Evolutionary conservation across 2,797 vertebrate species (phyloP).

Genomic region (Artibeus lituratus): DNA sequence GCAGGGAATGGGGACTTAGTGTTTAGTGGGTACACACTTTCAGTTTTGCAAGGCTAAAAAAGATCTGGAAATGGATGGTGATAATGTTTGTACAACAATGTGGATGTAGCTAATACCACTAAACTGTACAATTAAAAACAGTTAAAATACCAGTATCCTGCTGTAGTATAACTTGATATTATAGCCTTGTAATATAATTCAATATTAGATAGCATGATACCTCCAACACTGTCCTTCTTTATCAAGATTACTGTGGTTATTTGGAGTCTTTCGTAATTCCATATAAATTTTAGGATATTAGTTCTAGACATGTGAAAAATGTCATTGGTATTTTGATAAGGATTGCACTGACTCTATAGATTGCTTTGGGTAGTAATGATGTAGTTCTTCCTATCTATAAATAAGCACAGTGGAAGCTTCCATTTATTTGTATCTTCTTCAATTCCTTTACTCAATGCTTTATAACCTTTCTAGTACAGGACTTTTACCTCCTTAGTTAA

Average conservation of each 20-base stretch:
- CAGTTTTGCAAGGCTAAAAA: not conserved
- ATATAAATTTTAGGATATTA: not conserved
- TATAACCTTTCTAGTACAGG: not conserved
- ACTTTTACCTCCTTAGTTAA: not conserved
- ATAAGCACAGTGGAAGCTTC: too few relatives aligned
- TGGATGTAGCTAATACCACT: not conserved
- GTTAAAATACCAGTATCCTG: not conserved
- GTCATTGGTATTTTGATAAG: not conserved
- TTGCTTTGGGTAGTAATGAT: not conserved
- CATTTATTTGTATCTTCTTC: too few relatives aligned
- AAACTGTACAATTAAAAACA: not conserved
- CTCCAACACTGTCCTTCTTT: not conserved
- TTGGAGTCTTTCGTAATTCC: not conserved
- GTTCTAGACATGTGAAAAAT: not conserved
- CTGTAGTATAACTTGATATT: not conserved
- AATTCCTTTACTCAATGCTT: not conserved
- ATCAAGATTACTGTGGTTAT: not conserved
- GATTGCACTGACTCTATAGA: not conserved
- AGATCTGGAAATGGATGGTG: not conserved
- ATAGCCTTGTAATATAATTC: not conserved
- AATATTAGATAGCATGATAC: not conserved
- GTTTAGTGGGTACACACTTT: not conserved
- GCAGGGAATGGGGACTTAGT: not conserved
- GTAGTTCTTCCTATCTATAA: too few relatives aligned
- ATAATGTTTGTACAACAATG: not conserved